Conservation (phyloP, 2,113 vertebrate genomes). For the Onychostoma macrolepis region DNA sequence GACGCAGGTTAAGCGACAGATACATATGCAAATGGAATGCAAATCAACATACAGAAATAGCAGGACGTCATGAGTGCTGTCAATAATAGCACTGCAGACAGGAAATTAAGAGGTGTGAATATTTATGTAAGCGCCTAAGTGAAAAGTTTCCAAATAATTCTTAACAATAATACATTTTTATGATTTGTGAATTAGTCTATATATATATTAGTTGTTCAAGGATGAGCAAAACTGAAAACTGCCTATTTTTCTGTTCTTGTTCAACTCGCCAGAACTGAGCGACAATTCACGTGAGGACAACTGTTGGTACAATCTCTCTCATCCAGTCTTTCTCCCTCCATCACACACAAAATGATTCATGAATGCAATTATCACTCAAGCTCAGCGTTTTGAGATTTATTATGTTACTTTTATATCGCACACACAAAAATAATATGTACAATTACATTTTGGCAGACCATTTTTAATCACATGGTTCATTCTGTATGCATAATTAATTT, state of each 20-base stretch:
- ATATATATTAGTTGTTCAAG: neutral
- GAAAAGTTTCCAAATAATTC: neutral
- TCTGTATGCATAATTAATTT: slow-evolving; percentile 65
- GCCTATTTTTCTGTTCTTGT: neutral
- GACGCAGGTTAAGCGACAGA: slow-evolving; percentile 62
- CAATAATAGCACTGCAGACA: slow-evolving; percentile 57
- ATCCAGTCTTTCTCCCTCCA: neutral
- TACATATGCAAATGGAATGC: slow-evolving; percentile 72
- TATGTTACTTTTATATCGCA: slow-evolving; percentile 56
- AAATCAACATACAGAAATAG: slow-evolving; percentile 72
- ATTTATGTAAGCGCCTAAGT: neutral
- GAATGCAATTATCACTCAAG: neutral
- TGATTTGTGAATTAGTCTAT: neutral
- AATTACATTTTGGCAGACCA: slow-evolving; percentile 66
- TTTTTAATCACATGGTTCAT: slow-evolving; percentile 62
- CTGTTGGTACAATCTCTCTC: neutral
- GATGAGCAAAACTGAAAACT: neutral
- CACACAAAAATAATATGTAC: slow-evolving; percentile 77
- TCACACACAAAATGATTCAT: neutral
- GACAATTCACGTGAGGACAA: neutral
- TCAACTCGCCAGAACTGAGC: neutral
- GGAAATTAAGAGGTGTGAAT: slow-evolving; percentile 63
- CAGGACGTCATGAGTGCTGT: slow-evolving; percentile 68
- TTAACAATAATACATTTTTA: neutral
- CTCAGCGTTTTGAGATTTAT: slow-evolving; percentile 60